Conservation (phyloP, 2,113 vertebrate species). For the Theristicus caerulescens region DNA sequence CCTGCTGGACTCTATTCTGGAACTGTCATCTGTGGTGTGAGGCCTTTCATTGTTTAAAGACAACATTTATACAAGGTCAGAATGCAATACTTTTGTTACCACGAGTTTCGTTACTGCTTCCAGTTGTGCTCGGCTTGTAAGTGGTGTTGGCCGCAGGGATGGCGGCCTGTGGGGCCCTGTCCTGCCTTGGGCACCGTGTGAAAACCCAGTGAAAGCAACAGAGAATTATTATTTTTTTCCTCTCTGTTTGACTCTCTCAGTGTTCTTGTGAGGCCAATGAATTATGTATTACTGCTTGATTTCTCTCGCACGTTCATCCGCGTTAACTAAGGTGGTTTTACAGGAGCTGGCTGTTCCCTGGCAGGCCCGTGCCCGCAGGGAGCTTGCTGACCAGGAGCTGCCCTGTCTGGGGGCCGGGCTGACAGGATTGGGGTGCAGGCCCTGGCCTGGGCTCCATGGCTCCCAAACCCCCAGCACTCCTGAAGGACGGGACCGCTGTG, state of each 20-base stretch:
- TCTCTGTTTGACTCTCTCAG: background rate
- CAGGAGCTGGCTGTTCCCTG: accelerated
- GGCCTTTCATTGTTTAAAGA: background rate
- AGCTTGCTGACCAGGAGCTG: accelerated
- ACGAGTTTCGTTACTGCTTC: accelerated
- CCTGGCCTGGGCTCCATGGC: background rate
- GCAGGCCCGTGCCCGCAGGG: accelerated
- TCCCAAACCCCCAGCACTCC: accelerated
- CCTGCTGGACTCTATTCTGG: background rate
- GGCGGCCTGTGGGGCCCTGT: too few relatives aligned
- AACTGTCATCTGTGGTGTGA: background rate
- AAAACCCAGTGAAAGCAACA: accelerated
- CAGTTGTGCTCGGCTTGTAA: background rate
- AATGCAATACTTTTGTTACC: accelerated
- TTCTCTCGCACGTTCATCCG: accelerated
- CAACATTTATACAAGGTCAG: background rate
- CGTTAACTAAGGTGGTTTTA: background rate
- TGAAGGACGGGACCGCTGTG: accelerated
- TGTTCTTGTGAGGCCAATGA: background rate
- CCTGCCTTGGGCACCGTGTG: background rate
- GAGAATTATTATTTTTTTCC: too few relatives aligned
- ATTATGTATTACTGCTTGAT: background rate
- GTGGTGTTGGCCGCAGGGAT: accelerated
- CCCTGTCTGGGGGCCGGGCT: background rate
- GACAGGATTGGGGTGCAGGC: accelerated